Base-by-base conservation (phyloP, 2,797 vertebrate genomes). In the Chelonia mydas region DNA sequence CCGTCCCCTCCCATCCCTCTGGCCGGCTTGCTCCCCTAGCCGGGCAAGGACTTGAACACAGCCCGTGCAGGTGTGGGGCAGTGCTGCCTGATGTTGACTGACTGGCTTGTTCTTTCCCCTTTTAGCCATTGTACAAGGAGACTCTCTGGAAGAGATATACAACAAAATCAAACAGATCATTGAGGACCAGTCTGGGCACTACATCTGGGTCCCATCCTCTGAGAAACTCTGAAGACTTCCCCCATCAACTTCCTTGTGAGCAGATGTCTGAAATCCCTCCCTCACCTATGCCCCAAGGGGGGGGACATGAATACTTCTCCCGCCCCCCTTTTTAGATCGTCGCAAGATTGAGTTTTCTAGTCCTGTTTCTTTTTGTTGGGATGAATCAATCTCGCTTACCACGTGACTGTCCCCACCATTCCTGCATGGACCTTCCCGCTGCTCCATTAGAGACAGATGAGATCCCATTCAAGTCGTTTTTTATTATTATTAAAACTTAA, bases 121-220 rank as follows among this genome's bases (percentile, higher is more conserved):
- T 57, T 28, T 97, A 99, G 99, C 99, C 98, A 99, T 99, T 79
- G 99, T 99, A 98, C 99, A 99, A 98, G 99, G 99, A 98, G 99
- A 99, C 98, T 99, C 99, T 94, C 99, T 99, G 98, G 99, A 99
- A 98, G 99, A 99, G 98, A 99, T 99, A 98, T 99, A 99, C 99
- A 99, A 99, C 99, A 99, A 99, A 99, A 99, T 99, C 98, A 99
- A 99, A 98, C 98, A 99, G 97, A 99, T 99, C 98, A 99, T 99
- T 59, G 99, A 99, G 98, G 99, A 99, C 98, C 99, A 99, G 98
- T 99, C 99, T 1, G 99, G 99, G 96, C 99, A 99, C 97, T 99
- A 99, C 98, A 99, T 99, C 98, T 99, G 99, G 99, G 99, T 99
- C 98, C 99, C 99, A 0, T 99, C 99, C 98, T 98, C 99, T 97